phyloP scores from a whole-genome alignment of 1,140 invertebrate genomes.

The Sesamia nonagrioides region DNA sequence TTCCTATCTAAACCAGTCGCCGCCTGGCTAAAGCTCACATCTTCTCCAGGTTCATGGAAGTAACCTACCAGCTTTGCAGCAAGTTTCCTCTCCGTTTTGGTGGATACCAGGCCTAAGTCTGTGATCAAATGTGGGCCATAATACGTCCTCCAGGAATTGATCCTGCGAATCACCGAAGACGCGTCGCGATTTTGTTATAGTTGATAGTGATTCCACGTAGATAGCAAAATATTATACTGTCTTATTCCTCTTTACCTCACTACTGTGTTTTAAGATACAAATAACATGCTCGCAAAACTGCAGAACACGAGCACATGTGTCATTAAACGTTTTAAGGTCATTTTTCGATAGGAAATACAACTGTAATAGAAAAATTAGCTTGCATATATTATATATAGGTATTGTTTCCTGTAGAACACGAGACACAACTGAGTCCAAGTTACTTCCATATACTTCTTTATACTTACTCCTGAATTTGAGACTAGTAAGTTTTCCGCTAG shows the following conservation, averaged over 20 bases:
- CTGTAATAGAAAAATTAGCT: no score
- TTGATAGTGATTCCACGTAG: neutral
- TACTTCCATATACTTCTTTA: neutral
- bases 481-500: neutral
- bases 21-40: no score
- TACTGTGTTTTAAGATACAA: neutral
- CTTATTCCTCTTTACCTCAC: neutral
- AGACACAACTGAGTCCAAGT: neutral
- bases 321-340: no score
- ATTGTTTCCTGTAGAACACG: no score
- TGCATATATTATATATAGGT: no score
- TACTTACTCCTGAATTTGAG: neutral
- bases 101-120: no score
- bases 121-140: slow-evolving; percentile 1
- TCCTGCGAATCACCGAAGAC: neutral
- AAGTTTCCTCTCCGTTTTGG: no score
- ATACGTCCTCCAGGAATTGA: slow-evolving; percentile 1
- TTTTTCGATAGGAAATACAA: no score
- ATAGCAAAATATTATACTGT: neutral
- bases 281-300: neutral
- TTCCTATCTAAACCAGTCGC: no score
- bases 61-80: no score
- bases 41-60: no score
- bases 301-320: no score
- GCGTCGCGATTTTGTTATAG: neutral